Conservation (phyloP, 2,113 vertebrate species). For the Willisornis vidua region DNA sequence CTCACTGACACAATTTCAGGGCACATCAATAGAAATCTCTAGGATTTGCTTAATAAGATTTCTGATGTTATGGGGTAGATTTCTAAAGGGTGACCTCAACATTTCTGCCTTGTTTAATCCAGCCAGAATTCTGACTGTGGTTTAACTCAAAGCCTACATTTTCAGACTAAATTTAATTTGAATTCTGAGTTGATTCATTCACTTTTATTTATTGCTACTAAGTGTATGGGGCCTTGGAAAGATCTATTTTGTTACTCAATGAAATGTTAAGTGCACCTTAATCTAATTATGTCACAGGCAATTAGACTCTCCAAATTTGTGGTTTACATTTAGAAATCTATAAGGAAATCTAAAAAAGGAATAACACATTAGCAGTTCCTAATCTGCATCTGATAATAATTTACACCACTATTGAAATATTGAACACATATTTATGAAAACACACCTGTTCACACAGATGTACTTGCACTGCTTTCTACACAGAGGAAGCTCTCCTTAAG, state of each 20-base stretch:
- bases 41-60: not conserved
- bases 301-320: not conserved
- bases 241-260: not conserved
- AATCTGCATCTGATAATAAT: not conserved
- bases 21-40: not conserved
- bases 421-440: not conserved
- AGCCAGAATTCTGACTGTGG: not conserved
- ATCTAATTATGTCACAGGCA: not conserved
- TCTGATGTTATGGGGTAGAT: not conserved
- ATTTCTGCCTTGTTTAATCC: not conserved
- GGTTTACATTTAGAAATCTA: not conserved
- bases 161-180: not conserved
- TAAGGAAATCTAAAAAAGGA: not conserved
- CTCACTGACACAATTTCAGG: not conserved
- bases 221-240: not conserved
- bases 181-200: not conserved
- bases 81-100: not conserved
- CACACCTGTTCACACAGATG: not conserved
- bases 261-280: not conserved
- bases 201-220: not conserved
- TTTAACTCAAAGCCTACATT: not conserved
- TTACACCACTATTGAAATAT: not conserved
- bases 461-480: not conserved
- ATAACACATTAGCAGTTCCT: not conserved
- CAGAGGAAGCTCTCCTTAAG: not conserved